phyloP scores from a whole-genome alignment of 2,888 invertebrate genomes.

The Lithophane semibrunnea region DNA sequence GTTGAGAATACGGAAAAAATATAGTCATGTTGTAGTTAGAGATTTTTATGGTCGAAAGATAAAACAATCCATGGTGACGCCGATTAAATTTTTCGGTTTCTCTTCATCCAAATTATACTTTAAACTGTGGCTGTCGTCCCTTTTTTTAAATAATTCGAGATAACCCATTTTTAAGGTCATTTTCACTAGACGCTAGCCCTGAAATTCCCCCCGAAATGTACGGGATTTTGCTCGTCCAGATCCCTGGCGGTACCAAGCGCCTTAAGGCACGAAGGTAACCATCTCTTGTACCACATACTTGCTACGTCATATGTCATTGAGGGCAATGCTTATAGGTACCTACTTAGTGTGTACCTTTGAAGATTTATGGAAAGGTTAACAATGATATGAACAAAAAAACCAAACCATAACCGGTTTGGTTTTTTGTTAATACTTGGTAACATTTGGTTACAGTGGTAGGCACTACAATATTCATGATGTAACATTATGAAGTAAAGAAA shows the following conservation, averaged over 20 bases:
- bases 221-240: background rate
- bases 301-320: slow-evolving; percentile 28
- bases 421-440: background rate
- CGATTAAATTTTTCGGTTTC: background rate
- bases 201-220: background rate
- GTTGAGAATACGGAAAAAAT: background rate
- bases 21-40: too few relatives aligned
- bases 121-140: background rate
- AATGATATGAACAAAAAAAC: background rate
- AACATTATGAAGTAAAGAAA: background rate
- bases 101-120: background rate
- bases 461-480: background rate
- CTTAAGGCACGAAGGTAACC: slow-evolving; percentile 48
- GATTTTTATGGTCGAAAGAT: too few relatives aligned
- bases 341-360: background rate
- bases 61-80: background rate
- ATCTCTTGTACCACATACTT: slow-evolving; percentile 37
- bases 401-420: background rate
- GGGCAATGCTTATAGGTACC: background rate
- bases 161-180: too few relatives aligned
- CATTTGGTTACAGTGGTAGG: background rate
- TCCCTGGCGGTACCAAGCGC: background rate
- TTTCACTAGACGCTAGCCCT: background rate
- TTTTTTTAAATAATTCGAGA: background rate
- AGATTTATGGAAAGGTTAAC: background rate